These are phyloP conservation scores for Phainopepla nitens DNA, from an alignment of 2,113 vertebrate species.

Conservation along the genomic window DNA sequence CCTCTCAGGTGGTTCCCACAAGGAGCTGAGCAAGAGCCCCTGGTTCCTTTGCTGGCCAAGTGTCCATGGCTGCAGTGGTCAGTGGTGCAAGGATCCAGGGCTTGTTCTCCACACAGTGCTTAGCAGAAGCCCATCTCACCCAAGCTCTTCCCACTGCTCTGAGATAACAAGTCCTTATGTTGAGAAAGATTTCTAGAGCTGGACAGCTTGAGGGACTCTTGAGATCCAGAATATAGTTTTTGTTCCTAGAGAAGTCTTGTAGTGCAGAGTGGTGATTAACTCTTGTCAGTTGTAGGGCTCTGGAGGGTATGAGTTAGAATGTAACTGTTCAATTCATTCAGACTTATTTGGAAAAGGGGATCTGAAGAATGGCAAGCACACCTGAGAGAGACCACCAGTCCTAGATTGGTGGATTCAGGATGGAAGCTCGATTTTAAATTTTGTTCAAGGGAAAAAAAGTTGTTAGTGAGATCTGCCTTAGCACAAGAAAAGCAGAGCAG, in stretches of 20 bases:
- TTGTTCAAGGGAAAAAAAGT: neutral
- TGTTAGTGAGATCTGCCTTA: neutral
- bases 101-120: neutral
- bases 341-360: neutral
- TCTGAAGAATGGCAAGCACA: neutral
- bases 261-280: neutral
- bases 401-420: slow-evolving; percentile 40
- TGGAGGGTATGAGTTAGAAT: neutral
- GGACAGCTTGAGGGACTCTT: neutral
- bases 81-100: neutral
- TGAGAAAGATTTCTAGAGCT: neutral
- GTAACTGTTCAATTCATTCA: neutral
- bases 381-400: neutral
- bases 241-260: neutral
- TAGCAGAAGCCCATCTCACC: neutral
- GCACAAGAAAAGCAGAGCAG: neutral
- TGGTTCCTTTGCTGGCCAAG: neutral
- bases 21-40: neutral
- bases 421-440: neutral
- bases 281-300: neutral
- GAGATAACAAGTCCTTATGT: neutral
- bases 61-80: neutral
- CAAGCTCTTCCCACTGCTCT: neutral
- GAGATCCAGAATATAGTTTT: neutral
- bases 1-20: neutral